A percentile compares a stretch with the other conserved stretches of the same genome.
Conservation (phyloP, 1,140 invertebrate species). For the Neodiprion pinetum region DNA sequence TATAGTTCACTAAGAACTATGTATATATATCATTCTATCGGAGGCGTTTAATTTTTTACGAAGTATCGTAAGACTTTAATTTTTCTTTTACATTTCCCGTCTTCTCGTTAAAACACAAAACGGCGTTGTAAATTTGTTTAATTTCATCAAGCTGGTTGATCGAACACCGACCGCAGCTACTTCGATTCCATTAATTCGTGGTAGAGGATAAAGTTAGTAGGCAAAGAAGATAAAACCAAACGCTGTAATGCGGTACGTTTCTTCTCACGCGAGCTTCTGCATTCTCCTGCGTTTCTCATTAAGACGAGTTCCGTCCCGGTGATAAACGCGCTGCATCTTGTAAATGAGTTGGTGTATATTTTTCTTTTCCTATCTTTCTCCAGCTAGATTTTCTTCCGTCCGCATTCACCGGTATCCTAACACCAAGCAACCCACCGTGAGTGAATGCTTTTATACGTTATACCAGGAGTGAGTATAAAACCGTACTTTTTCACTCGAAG, state of each 20-base stretch:
- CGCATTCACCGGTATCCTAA: too few species aligned
- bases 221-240: background rate
- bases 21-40: too few species aligned
- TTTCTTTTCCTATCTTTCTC: background rate
- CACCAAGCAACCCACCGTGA: too few species aligned
- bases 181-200: background rate
- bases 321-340: background rate
- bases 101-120: too few species aligned
- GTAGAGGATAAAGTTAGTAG: background rate
- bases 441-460: too few species aligned
- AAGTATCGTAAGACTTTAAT: too few species aligned
- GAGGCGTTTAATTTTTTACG: too few species aligned
- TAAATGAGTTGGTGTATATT: background rate
- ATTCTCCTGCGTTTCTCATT: constrained; percentile 1
- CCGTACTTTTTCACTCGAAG: too few species aligned
- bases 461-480: too few species aligned
- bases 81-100: too few species aligned
- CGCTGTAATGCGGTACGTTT: background rate
- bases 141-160: background rate
- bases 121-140: background rate
- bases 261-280: background rate
- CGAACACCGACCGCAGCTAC: background rate
- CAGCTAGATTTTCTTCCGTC: too few species aligned
- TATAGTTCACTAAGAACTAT: too few species aligned
- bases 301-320: background rate